A percentile compares a stretch with the other conserved stretches of the same genome.
phyloP scores from a whole-genome alignment of 2,113 vertebrate species.

The Abramis brama region DNA sequence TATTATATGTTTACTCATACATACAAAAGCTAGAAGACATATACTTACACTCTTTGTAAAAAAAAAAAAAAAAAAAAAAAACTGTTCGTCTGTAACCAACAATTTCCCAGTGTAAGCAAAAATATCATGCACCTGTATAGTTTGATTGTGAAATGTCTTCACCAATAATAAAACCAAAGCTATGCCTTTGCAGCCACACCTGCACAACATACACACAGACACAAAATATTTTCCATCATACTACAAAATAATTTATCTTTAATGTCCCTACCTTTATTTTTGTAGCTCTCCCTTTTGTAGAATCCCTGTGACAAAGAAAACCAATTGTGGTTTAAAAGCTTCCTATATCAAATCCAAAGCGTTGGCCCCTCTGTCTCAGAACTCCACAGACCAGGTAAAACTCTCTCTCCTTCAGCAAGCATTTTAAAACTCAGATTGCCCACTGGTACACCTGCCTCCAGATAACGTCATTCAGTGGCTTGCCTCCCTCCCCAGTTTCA shows the following conservation, averaged over 20 bases:
- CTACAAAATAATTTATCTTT: not conserved
- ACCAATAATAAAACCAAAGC: not conserved
- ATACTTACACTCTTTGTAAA: not conserved
- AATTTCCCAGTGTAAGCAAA: not conserved
- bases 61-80: not conserved
- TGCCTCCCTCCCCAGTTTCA: slow-evolving; percentile 10
- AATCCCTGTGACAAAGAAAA: not conserved
- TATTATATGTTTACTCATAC: too few relatives aligned
- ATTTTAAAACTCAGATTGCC: slow-evolving; percentile 2
- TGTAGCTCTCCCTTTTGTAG: not conserved
- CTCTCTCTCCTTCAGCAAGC: not conserved
- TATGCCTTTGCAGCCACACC: not conserved
- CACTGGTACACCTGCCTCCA: not conserved
- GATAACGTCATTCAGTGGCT: slow-evolving; percentile 13
- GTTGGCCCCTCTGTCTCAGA: not conserved
- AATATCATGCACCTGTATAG: not conserved
- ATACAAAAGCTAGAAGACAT: not conserved
- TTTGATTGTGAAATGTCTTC: not conserved
- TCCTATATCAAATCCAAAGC: slow-evolving; percentile 1
- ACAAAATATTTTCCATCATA: not conserved
- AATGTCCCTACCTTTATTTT: slow-evolving; percentile 9
- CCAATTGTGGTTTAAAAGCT: not conserved
- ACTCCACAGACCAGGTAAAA: slow-evolving; percentile 3
- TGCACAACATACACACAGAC: not conserved
- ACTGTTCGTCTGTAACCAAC: not conserved